These are phyloP conservation scores for Erethizon dorsatum DNA, from an alignment of 2,797 vertebrate genomes.

Conservation along the genomic window DNA sequence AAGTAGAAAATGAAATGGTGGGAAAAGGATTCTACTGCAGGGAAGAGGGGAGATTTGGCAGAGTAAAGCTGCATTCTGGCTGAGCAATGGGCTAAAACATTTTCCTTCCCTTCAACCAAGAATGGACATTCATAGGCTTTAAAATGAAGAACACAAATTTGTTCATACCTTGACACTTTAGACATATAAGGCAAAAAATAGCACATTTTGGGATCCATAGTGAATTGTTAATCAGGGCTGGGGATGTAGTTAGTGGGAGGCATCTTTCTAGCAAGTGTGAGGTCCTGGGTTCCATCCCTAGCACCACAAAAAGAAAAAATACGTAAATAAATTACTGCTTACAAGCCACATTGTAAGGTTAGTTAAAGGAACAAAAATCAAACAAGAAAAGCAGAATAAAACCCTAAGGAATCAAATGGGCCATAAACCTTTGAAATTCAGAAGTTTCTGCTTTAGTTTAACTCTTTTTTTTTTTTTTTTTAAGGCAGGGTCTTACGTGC, in stretches of 20 bases:
- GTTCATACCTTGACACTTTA: background rate
- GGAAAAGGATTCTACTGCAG: background rate
- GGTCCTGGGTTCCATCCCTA: background rate
- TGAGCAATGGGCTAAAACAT: background rate
- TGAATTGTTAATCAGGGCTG: background rate
- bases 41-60: background rate
- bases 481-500: background rate
- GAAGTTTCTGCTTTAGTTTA: background rate
- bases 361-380: conserved; percentile 14
- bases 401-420: background rate
- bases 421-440: conserved; percentile 23
- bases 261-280: background rate
- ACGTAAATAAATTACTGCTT: background rate
- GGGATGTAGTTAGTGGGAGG: background rate
- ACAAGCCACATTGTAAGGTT: background rate
- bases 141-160: conserved; percentile 47
- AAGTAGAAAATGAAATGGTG: conserved; percentile 62
- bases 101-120: conserved; percentile 48
- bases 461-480: background rate
- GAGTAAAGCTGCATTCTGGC: background rate
- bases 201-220: background rate
- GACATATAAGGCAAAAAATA: background rate
- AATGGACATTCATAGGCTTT: conserved; percentile 25
- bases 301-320: background rate
- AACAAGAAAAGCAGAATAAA: background rate